Conservation (phyloP, 2,113 vertebrate species). For the Callipepla squamata region DNA sequence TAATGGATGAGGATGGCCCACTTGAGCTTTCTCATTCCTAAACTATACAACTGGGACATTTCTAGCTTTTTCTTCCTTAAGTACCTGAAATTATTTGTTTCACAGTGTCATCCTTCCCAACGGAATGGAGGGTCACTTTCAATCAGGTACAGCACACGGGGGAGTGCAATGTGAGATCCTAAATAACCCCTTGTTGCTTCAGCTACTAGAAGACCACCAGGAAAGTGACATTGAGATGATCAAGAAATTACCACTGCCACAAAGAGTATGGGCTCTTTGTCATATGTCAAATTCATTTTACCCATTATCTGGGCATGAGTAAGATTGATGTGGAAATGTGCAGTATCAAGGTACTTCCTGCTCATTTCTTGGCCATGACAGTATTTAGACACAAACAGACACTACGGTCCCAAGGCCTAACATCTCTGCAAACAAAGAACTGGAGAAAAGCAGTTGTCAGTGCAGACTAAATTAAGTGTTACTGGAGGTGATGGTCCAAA, state of each 20-base stretch:
- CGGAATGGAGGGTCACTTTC: neutral
- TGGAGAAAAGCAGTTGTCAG: neutral
- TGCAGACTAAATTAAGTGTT: neutral
- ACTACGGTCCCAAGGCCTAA: neutral
- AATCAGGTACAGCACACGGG: neutral
- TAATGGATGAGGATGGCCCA: neutral
- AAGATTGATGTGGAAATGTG: neutral
- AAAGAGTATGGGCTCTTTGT: neutral
- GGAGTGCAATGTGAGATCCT: neutral
- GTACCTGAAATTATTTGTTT: neutral
- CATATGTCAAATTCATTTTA: rapidly evolving
- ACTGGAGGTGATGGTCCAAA: neutral
- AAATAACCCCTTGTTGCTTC: neutral
- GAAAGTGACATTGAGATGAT: neutral
- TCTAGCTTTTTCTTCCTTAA: neutral
- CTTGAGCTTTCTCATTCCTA: neutral
- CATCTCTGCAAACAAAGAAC: neutral
- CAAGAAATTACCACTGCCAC: neutral
- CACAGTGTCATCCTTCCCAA: neutral
- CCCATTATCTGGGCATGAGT: neutral
- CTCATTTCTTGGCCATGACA: neutral
- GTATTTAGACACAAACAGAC: neutral
- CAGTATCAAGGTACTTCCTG: neutral
- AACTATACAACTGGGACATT: neutral
- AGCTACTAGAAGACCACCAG: neutral